phyloP scores from a whole-genome alignment of 2,888 invertebrate genomes.

The Hydraecia micacea region DNA sequence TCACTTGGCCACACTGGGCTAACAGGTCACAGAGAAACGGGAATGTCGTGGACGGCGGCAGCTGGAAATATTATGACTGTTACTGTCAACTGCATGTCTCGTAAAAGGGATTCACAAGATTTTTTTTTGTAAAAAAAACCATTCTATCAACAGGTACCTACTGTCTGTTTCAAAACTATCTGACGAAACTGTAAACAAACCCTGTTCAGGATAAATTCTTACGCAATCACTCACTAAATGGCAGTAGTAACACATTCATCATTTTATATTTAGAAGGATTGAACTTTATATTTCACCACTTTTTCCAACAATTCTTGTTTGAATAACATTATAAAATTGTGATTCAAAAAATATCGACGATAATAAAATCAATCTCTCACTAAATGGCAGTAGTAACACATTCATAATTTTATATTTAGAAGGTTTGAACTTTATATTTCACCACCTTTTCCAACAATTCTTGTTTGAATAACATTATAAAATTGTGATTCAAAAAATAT shows the following conservation, averaged over 20 bases:
- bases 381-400: not conserved
- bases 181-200: not conserved
- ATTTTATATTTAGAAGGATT: not conserved
- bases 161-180: not conserved
- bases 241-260: not conserved
- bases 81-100: not conserved
- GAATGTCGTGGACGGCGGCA: constrained; percentile 80
- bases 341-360: not conserved
- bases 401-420: not conserved
- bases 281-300: not conserved
- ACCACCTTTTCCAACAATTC: not conserved
- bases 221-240: not conserved
- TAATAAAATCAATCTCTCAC: not conserved
- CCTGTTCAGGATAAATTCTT: not conserved
- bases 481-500: not conserved
- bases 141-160: not conserved
- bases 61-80: constrained; percentile 66
- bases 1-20: constrained; percentile 76
- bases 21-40: constrained; percentile 77
- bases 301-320: not conserved
- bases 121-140: not conserved
- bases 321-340: not conserved
- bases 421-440: not conserved
- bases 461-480: not conserved
- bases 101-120: not conserved